Conservation (phyloP, 2,888 invertebrate genomes). For the Dorcus parallelipipedus region DNA sequence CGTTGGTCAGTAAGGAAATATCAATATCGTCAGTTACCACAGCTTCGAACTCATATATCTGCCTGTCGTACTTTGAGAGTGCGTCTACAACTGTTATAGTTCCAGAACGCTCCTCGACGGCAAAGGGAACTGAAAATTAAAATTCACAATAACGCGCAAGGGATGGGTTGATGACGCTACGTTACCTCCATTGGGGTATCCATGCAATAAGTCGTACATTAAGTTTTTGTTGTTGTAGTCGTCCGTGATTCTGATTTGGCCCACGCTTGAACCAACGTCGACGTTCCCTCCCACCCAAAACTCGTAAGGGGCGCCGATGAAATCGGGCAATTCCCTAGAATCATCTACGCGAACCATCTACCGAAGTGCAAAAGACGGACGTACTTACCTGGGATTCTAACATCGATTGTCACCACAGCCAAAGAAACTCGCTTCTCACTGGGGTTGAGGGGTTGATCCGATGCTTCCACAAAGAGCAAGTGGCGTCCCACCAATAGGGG, state of each 20-base stretch:
- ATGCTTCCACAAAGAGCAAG: conserved; percentile 79
- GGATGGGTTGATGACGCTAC: not conserved
- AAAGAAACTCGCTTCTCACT: conserved; percentile 78
- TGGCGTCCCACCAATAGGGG: conserved; percentile 69
- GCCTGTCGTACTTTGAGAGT: conserved; percentile 63
- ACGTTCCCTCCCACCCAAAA: conserved; percentile 90
- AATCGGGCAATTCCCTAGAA: conserved; percentile 64
- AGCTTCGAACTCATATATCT: conserved; percentile 77
- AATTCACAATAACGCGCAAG: not conserved
- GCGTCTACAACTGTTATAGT: conserved; percentile 82
- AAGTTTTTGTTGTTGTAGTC: conserved; percentile 62
- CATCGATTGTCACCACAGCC: conserved; percentile 81
- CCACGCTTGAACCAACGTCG: conserved; percentile 79
- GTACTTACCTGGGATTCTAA: conserved; percentile 51
- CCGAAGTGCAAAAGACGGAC: too few relatives aligned
- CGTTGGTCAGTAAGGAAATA: conserved; percentile 72
- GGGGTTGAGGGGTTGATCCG: conserved; percentile 79
- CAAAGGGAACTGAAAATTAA: conserved; percentile 72
- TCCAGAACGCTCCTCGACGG: conserved; percentile 83
- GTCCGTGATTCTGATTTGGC: conserved; percentile 76
- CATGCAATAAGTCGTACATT: conserved; percentile 77
- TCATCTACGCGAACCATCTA: conserved; percentile 42
- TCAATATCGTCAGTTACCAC: conserved; percentile 67
- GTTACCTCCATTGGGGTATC: conserved; percentile 78
- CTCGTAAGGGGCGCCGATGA: conserved; percentile 81